A percentile compares a stretch with the other conserved stretches of the same genome.
phyloP scores from a whole-genome alignment of 2,797 vertebrate species.

The Taenioides sp. region DNA sequence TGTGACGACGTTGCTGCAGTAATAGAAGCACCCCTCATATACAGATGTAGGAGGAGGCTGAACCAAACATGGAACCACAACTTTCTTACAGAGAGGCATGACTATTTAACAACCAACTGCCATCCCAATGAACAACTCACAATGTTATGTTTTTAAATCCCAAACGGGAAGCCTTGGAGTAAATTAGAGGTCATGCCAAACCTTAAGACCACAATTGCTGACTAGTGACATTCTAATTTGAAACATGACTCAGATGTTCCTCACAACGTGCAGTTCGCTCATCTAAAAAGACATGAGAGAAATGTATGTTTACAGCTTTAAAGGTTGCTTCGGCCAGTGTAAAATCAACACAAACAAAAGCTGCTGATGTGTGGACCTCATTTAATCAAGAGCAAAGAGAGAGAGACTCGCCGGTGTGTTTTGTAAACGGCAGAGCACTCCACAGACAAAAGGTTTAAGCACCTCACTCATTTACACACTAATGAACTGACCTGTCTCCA shows the following conservation, averaged over 20 bases:
- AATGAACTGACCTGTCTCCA: slow-evolving; percentile 67
- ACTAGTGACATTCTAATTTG: slow-evolving; percentile 29
- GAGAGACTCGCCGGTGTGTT: slow-evolving; percentile 39
- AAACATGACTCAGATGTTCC: slow-evolving; percentile 27
- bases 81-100: not conserved
- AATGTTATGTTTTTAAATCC: not conserved
- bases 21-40: not conserved
- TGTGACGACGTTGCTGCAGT: not conserved
- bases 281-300: slow-evolving; percentile 18
- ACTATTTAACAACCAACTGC: too few species aligned
- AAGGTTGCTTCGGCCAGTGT: slow-evolving; percentile 28
- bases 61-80: not conserved
- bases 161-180: not conserved
- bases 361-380: slow-evolving; percentile 50
- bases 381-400: slow-evolving; percentile 44
- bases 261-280: not conserved
- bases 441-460: slow-evolving; percentile 63
- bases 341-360: slow-evolving; percentile 48
- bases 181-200: slow-evolving; percentile 29
- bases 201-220: slow-evolving; percentile 8
- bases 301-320: slow-evolving; percentile 28
- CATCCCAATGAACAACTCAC: not conserved
- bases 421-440: slow-evolving; percentile 53
- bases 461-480: slow-evolving; percentile 63
- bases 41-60: not conserved